Percentiles rank a stretch among this genome's conserved stretches.
Conservation (phyloP, 2,888 invertebrate species). For the Zeuzera pyrina region DNA sequence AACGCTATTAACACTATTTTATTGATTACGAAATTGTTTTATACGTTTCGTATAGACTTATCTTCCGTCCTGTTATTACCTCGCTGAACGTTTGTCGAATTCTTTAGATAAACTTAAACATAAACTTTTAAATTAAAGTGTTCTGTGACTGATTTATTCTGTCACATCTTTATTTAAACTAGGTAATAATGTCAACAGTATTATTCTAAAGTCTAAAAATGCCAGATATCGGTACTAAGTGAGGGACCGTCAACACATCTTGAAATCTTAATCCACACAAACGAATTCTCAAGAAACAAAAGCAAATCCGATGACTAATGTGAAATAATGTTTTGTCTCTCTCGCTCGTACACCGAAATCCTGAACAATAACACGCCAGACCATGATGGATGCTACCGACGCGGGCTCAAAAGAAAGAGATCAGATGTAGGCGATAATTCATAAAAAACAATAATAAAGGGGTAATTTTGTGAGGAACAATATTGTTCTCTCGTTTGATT, state of each 20-base stretch:
- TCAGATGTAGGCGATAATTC: constrained; percentile 58
- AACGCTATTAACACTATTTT: too few species aligned
- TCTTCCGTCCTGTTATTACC: too few species aligned
- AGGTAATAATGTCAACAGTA: too few species aligned
- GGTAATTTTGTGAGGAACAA: constrained; percentile 39
- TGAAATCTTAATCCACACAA: constrained; percentile 43
- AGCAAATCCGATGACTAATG: constrained; percentile 52
- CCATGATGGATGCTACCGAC: constrained; percentile 57
- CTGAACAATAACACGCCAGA: constrained; percentile 43
- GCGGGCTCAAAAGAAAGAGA: constrained; percentile 46
- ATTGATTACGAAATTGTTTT: too few species aligned
- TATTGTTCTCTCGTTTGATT: constrained; percentile 31
- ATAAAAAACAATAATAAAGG: constrained; percentile 56
- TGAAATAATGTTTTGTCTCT: constrained; percentile 13
- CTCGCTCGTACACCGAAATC: constrained; percentile 32
- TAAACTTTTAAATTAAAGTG: too few species aligned
- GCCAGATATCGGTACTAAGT: too few species aligned
- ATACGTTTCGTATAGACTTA: too few species aligned
- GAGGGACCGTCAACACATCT: constrained; percentile 1
- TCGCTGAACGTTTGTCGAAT: too few species aligned
- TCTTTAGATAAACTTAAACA: too few species aligned
- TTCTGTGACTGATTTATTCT: too few species aligned
- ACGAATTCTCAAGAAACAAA: constrained; percentile 43
- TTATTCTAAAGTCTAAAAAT: too few species aligned
- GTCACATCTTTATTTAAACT: too few species aligned